Conservation (phyloP, 1,140 invertebrate genomes). For the Nephila pilipes region DNA sequence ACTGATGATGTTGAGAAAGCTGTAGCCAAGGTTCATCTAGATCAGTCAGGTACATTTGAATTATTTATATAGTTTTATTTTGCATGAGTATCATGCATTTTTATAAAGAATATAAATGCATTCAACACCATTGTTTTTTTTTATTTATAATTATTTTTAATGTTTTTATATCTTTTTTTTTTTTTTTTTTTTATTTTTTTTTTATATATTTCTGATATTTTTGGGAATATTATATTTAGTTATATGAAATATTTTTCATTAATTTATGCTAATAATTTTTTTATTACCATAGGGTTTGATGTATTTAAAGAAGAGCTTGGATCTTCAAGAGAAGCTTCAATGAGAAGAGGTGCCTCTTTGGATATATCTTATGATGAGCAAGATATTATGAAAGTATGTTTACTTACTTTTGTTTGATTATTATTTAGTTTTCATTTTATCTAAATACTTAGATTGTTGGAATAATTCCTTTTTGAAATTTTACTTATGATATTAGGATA, state of each 20-base stretch:
- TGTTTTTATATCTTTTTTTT: background rate
- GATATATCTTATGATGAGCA: conserved; percentile 87
- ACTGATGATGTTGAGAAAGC: conserved; percentile 91
- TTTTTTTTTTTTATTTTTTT: no score
- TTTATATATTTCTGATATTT: background rate
- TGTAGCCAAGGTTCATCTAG: conserved; percentile 88
- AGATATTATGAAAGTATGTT: conserved; percentile 86
- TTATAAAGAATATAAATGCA: no score
- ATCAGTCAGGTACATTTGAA: conserved; percentile 84
- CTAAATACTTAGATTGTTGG: no score
- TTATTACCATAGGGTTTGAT: conserved; percentile 84
- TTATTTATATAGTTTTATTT: no score
- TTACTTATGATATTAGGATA: no score
- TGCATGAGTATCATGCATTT: no score
- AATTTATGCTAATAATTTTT: background rate
- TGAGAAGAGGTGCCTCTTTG: conserved; percentile 84
- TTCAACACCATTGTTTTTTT: background rate
- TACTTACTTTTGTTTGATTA: conserved; percentile 41
- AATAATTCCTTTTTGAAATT: no score
- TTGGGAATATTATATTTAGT: background rate
- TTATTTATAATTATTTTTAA: background rate
- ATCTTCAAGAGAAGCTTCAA: conserved; percentile 84
- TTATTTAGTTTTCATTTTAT: no score
- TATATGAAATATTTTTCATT: background rate
- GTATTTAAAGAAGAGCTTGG: conserved; percentile 87